Percentiles rank a stretch among this genome's conserved stretches.
Conservation (phyloP, 2,888 invertebrate species). For the Macaria liturata region DNA sequence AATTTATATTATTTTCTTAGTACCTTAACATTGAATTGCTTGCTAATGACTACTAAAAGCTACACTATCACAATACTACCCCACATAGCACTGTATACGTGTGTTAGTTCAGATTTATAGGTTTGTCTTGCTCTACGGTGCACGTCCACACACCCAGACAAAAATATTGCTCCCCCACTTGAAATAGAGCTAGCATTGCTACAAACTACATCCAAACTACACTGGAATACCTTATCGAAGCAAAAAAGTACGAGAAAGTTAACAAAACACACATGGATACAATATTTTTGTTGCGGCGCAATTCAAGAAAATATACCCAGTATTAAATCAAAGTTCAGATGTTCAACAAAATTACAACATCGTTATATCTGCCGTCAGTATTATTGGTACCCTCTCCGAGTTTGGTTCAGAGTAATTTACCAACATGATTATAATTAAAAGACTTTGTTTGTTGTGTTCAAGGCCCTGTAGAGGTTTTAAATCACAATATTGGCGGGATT, state of each 20-base stretch:
- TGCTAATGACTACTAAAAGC: too few species aligned
- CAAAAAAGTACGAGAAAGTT: too few species aligned
- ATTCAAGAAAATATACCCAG: too few species aligned
- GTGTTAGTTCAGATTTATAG: conserved; percentile 57
- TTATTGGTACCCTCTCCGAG: conserved; percentile 13
- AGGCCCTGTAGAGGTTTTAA: conserved; percentile 58
- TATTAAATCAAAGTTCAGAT: too few species aligned
- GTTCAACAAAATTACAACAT: too few species aligned
- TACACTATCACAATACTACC: too few species aligned
- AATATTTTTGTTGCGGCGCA: too few species aligned
- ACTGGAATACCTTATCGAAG: too few species aligned
- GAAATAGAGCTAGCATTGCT: conserved; percentile 31
- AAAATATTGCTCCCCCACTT: conserved; percentile 49
- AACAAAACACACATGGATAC: too few species aligned
- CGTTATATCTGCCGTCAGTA: neutral
- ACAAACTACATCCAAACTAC: conserved; percentile 6
- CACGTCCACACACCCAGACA: conserved; percentile 52
- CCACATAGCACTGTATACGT: conserved; percentile 38
- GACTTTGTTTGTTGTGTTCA: conserved; percentile 49
- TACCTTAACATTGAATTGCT: too few species aligned
- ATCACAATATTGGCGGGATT: conserved; percentile 65
- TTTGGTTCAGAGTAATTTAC: conserved; percentile 20
- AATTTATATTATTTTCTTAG: too few species aligned
- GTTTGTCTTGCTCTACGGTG: conserved; percentile 56
- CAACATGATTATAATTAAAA: conserved; percentile 37